A percentile compares a stretch with the other conserved stretches of the same genome.
phyloP scores from a whole-genome alignment of 1,140 invertebrate genomes.

The Maconellicoccus hirsutus region DNA sequence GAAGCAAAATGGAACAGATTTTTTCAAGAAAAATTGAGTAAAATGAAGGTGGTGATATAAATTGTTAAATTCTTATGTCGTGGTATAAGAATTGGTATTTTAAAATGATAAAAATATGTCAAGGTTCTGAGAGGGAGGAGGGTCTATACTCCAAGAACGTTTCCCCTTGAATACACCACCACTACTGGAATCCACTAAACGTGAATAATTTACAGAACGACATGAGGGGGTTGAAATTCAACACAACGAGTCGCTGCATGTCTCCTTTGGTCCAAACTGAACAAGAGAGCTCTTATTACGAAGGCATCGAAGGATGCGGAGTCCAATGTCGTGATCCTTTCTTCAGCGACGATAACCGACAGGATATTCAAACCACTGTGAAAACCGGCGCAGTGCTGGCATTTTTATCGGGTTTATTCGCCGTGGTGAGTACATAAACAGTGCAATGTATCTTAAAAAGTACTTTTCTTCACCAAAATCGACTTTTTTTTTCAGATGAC shows the following conservation, averaged over 20 bases:
- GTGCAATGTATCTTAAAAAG: slow-evolving; percentile 18
- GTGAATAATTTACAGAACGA: slow-evolving; percentile 54
- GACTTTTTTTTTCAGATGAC: slow-evolving; percentile 50
- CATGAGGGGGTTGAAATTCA: slow-evolving; percentile 69
- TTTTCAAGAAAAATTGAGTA: no score
- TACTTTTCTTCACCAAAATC: no score
- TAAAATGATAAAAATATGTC: no score
- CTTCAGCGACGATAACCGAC: slow-evolving; percentile 68
- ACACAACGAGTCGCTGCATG: slow-evolving; percentile 66
- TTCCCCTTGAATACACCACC: no score
- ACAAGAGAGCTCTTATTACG: slow-evolving; percentile 63
- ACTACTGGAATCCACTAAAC: no score
- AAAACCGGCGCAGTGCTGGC: not conserved
- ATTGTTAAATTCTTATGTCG: no score
- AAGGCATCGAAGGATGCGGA: slow-evolving; percentile 81
- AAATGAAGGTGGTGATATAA: no score
- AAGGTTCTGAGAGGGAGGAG: no score
- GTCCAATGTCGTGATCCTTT: slow-evolving; percentile 75
- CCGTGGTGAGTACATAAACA: slow-evolving; percentile 25
- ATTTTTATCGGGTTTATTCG: slow-evolving; percentile 23
- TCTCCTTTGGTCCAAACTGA: slow-evolving; percentile 70
- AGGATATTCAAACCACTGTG: slow-evolving; percentile 50
- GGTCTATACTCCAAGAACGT: no score
- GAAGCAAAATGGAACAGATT: no score
- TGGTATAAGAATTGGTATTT: no score